Evolutionary conservation across 2,113 vertebrate species (phyloP).

Genomic region (Platysternon megacephalum): DNA sequence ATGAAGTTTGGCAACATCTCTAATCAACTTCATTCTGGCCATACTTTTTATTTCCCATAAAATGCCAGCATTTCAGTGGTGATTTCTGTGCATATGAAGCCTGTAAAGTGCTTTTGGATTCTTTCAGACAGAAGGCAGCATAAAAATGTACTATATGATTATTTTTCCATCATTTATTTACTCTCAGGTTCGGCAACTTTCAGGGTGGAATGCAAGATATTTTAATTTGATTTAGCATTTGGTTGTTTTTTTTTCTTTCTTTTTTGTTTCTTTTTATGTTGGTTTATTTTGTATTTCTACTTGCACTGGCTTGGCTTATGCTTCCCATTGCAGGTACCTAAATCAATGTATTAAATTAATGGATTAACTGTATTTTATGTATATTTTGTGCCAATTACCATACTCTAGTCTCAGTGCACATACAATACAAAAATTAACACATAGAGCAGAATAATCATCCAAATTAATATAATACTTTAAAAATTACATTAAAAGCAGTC

Average conservation of each 20-base stretch:
- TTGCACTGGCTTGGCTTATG: not conserved
- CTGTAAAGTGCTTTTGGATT: not conserved
- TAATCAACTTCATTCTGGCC: not conserved
- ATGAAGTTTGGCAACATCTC: not conserved
- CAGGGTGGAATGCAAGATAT: not conserved
- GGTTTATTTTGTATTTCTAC: not conserved
- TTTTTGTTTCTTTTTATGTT: not conserved
- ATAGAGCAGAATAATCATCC: not conserved
- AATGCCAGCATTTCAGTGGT: not conserved
- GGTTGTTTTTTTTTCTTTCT: not conserved
- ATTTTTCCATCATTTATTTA: not conserved
- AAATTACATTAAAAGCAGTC: not conserved
- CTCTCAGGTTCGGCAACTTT: not conserved
- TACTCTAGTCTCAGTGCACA: not conserved
- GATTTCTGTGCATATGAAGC: not conserved
- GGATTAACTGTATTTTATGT: not conserved
- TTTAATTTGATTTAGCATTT: not conserved
- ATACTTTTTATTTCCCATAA: not conserved
- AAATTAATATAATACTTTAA: not conserved
- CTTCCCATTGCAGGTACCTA: not conserved
- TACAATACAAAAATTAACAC: not conserved
- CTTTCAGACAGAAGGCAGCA: not conserved
- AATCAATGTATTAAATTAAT: not conserved
- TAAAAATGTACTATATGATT: not conserved
- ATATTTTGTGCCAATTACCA: not conserved